Evolutionary conservation across 1,140 invertebrate species (phyloP).

Genomic region (Drosophila suzukii): DNA sequence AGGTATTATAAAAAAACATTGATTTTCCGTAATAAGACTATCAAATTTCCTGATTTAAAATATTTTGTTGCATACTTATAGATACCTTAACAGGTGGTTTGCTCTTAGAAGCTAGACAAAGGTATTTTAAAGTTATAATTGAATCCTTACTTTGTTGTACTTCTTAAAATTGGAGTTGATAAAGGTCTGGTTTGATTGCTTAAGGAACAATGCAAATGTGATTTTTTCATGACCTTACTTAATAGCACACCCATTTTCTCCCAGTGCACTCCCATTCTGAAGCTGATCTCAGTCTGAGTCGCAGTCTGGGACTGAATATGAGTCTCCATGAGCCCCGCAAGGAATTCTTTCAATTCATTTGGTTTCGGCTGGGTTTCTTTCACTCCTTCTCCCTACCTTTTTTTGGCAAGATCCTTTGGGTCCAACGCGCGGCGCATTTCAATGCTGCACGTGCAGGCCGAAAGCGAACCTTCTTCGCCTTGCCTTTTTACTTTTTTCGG

Average conservation of each 20-base stretch:
- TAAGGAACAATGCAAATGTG: no score
- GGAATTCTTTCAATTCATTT: conserved; percentile 82
- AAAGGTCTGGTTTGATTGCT: no score
- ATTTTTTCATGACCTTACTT: no score
- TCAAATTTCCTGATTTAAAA: no score
- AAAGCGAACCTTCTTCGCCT: conserved; percentile 39
- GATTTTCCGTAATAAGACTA: no score
- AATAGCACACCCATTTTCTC: background rate
- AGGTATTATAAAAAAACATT: background rate
- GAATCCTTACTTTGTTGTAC: no score
- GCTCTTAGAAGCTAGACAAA: no score
- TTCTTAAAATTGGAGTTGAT: no score
- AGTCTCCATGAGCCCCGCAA: conserved; percentile 61
- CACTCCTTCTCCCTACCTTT: conserved; percentile 23
- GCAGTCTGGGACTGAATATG: conserved; percentile 17
- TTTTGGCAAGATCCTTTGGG: conserved; percentile 74
- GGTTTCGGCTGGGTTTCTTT: conserved; percentile 27
- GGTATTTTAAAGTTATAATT: no score
- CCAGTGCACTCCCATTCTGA: conserved; percentile 3
- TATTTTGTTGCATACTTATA: no score
- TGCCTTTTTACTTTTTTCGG: conserved; percentile 4
- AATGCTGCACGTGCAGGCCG: conserved; percentile 77
- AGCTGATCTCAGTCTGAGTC: conserved; percentile 20
- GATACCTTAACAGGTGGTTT: no score
- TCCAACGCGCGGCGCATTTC: conserved; percentile 76